Evolutionary conservation across 1,140 invertebrate species (phyloP).

Genomic region (Drosophila ercepeae): DNA sequence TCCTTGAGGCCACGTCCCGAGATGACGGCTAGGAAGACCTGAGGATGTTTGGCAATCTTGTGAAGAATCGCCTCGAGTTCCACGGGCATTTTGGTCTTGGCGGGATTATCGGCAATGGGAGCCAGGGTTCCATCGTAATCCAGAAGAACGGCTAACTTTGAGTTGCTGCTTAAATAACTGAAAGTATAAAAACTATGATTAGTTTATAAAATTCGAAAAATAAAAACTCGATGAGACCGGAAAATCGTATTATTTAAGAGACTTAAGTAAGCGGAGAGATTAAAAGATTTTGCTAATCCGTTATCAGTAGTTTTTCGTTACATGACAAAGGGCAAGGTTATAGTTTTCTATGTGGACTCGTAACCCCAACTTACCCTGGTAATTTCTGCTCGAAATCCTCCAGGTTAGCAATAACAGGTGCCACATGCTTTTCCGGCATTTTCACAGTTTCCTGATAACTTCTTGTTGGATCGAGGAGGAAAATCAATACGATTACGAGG

Average conservation of each 20-base stretch:
- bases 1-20: conserved; percentile 93
- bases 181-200: background rate
- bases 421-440: conserved; percentile 72
- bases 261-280: background rate
- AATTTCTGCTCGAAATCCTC: conserved; percentile 69
- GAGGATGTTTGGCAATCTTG: conserved; percentile 91
- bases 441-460: conserved; percentile 14
- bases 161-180: conserved; percentile 91
- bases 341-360: background rate
- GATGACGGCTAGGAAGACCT: conserved; percentile 93
- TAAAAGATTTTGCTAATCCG: background rate
- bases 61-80: conserved; percentile 92
- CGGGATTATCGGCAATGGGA: conserved; percentile 93
- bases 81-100: conserved; percentile 91
- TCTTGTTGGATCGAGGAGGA: conserved; percentile 14
- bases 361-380: conserved; percentile 62
- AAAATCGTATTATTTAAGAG: background rate
- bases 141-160: conserved; percentile 91
- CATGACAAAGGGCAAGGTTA: conserved; percentile 69
- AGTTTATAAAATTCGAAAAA: background rate
- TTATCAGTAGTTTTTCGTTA: conserved; percentile 60
- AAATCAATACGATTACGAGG: conserved; percentile 1
- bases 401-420: conserved; percentile 55
- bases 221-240: background rate
- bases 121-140: conserved; percentile 96